These are phyloP conservation scores for Polyommatus iphigenia DNA, from an alignment of 2,888 invertebrate genomes.

Conservation along the genomic window DNA sequence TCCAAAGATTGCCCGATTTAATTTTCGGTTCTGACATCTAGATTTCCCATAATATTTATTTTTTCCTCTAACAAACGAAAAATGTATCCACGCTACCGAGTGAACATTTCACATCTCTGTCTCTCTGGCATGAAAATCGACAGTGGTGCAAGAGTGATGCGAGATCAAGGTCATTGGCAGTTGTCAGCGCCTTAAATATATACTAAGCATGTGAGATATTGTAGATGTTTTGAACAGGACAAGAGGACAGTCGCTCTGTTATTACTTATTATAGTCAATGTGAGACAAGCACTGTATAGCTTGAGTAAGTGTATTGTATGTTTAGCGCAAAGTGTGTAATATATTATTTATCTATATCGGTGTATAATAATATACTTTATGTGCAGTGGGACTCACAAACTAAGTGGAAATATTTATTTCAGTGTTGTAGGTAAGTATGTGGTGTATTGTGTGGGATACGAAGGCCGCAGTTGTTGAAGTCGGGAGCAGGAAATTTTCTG, in stretches of 20 bases:
- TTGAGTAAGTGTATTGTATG: slow-evolving; percentile 72
- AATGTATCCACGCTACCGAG: too few species aligned
- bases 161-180: too few species aligned
- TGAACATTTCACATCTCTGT: too few species aligned
- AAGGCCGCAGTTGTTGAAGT: too few species aligned
- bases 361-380: slow-evolving; percentile 37
- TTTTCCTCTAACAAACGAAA: too few species aligned
- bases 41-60: too few species aligned
- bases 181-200: too few species aligned
- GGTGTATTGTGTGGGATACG: not conserved
- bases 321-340: slow-evolving; percentile 65
- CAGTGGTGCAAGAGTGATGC: too few species aligned
- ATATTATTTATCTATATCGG: slow-evolving; percentile 58
- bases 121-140: too few species aligned
- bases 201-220: slow-evolving; percentile 7
- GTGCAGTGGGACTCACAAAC: not conserved
- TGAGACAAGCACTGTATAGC: slow-evolving; percentile 60
- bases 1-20: too few species aligned
- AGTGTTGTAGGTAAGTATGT: not conserved
- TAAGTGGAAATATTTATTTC: slow-evolving; percentile 20
- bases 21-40: too few species aligned
- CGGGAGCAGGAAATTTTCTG: too few species aligned
- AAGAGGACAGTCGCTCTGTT: slow-evolving; percentile 49
- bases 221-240: slow-evolving; percentile 37
- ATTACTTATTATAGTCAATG: slow-evolving; percentile 61